phyloP scores from a whole-genome alignment of 1,140 invertebrate species.

The Cydia amplana region DNA sequence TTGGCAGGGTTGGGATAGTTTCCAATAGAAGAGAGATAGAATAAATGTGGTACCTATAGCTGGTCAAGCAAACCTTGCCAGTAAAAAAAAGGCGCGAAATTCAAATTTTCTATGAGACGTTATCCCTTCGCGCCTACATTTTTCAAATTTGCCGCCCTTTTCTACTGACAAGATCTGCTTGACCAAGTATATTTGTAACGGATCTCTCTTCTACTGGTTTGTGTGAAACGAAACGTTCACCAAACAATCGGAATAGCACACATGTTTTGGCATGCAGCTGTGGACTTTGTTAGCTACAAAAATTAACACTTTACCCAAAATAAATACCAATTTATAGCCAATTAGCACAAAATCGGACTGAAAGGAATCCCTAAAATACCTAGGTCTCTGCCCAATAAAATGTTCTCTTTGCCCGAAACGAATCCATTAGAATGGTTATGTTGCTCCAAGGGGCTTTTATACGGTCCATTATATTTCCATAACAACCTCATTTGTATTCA shows the following conservation, averaged over 20 bases:
- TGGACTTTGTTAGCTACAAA: neutral
- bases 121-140: too few relatives aligned
- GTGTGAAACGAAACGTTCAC: neutral
- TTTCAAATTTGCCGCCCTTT: too few relatives aligned
- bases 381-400: neutral
- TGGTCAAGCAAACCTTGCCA: too few relatives aligned
- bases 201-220: too few relatives aligned
- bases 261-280: neutral
- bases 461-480: slow-evolving; percentile 20
- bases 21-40: too few relatives aligned
- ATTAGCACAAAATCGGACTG: neutral
- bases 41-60: too few relatives aligned
- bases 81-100: too few relatives aligned
- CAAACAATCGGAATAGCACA: neutral
- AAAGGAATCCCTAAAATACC: neutral
- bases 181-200: too few relatives aligned
- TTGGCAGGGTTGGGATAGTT: too few relatives aligned
- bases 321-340: neutral
- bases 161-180: too few relatives aligned
- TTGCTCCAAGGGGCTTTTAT: slow-evolving; percentile 20
- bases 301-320: neutral
- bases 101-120: too few relatives aligned
- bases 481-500: slow-evolving; percentile 23
- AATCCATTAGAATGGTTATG: slow-evolving; percentile 15
- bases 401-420: neutral